Percentiles rank a stretch among this genome's conserved stretches.
Conservation (phyloP, 2,113 vertebrate species). For the Crotalus horridus region DNA sequence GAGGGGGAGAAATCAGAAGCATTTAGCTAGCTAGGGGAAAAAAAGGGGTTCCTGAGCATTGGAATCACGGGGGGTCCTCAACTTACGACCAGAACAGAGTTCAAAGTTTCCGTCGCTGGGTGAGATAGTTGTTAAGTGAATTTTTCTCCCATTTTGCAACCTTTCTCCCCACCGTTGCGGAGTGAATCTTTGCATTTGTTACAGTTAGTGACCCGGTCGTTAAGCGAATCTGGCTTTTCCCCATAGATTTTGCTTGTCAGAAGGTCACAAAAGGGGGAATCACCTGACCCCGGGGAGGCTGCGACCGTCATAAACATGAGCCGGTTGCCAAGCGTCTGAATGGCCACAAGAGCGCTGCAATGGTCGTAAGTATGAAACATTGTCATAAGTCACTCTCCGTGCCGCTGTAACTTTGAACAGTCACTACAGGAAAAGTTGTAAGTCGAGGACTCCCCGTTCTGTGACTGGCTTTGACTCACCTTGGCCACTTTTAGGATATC, state of each 20-base stretch:
- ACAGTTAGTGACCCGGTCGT: too few species aligned
- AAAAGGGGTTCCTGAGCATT: not conserved
- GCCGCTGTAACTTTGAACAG: not conserved
- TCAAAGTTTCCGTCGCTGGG: not conserved
- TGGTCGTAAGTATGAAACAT: too few species aligned
- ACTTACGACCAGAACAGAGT: too few species aligned
- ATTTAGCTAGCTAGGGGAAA: not conserved
- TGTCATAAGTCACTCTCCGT: not conserved
- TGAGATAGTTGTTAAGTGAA: too few species aligned
- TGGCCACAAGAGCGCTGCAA: too few species aligned
- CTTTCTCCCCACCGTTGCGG: not conserved
- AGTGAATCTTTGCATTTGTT: too few species aligned
- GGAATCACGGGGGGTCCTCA: not conserved
- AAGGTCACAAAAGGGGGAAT: too few species aligned
- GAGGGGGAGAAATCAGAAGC: not conserved
- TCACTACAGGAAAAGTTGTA: not conserved
- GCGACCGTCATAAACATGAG: too few species aligned
- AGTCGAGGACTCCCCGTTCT: not conserved
- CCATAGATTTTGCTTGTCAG: too few species aligned
- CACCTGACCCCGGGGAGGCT: too few species aligned
- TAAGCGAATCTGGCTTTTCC: too few species aligned
- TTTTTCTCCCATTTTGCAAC: not conserved
- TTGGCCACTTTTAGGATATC: constrained; percentile 76
- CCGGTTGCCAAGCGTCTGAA: too few species aligned
- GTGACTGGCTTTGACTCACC: constrained; percentile 57